A percentile compares a stretch with the other conserved stretches of the same genome.
Conservation (phyloP, 2,888 invertebrate species). For the Andricus curvator region DNA sequence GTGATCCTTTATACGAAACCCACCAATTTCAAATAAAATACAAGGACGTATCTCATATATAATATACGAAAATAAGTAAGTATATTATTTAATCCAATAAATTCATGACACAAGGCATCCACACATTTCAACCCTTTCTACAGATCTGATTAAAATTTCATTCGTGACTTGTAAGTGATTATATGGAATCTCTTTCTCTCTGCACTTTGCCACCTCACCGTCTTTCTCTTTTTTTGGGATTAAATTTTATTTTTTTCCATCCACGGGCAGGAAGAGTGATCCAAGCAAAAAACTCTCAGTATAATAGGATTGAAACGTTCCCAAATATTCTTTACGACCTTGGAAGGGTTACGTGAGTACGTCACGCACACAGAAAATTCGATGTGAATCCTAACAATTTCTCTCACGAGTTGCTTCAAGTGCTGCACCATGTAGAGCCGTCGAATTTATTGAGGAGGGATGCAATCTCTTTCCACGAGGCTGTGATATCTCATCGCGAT, state of each 20-base stretch:
- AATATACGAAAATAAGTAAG: neutral
- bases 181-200: neutral
- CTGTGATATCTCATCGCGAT: slow-evolving; percentile 57
- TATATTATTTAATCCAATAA: neutral
- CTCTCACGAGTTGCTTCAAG: slow-evolving; percentile 59
- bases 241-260: neutral
- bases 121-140: neutral
- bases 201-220: neutral
- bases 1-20: too few relatives aligned
- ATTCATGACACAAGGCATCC: neutral
- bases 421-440: slow-evolving; percentile 67
- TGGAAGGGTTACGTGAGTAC: neutral
- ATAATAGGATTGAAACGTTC: slow-evolving; percentile 51
- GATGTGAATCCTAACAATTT: slow-evolving; percentile 28
- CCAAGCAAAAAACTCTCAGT: slow-evolving; percentile 15
- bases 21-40: neutral
- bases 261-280: slow-evolving; percentile 19
- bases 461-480: slow-evolving; percentile 41
- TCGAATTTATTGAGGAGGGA: slow-evolving; percentile 69
- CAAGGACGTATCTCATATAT: neutral
- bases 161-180: neutral
- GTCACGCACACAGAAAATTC: slow-evolving; percentile 40
- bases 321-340: slow-evolving; percentile 51
- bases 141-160: neutral
- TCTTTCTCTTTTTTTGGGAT: neutral